A percentile compares a stretch with the other conserved stretches of the same genome.
Evolutionary conservation across 2,113 vertebrate genomes (phyloP).

Genomic region (Anguilla japonica): DNA sequence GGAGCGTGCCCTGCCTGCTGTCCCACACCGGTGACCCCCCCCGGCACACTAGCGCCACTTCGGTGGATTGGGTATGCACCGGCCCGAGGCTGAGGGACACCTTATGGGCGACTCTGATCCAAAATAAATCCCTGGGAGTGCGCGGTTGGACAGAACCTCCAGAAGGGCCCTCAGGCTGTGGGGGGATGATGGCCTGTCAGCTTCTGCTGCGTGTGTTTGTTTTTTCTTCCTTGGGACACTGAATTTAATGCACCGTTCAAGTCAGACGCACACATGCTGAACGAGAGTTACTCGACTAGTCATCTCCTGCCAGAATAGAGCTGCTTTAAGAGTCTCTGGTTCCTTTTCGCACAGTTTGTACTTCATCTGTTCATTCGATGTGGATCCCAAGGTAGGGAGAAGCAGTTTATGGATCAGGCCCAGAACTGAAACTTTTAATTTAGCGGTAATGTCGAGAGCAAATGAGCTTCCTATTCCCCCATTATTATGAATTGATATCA

Average conservation of each 20-base stretch:
- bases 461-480: no score
- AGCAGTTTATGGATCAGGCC: not conserved
- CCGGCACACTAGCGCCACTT: no score
- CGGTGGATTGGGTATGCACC: no score
- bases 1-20: not conserved
- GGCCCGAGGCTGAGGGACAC: not conserved
- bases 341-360: not conserved
- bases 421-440: not conserved
- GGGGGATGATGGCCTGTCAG: no score
- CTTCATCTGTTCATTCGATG: not conserved
- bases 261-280: no score
- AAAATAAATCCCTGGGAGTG: not conserved
- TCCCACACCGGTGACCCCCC: not conserved
- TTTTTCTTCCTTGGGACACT: no score
- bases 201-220: no score
- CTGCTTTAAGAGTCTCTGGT: not conserved
- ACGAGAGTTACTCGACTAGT: not conserved
- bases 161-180: no score
- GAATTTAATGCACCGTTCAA: no score
- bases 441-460: no score
- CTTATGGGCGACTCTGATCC: not conserved
- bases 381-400: not conserved
- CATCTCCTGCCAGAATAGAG: not conserved
- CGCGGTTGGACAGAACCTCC: not conserved
- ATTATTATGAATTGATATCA: not conserved